Conservation (phyloP, 1,140 invertebrate species). For the Idris sp. region DNA sequence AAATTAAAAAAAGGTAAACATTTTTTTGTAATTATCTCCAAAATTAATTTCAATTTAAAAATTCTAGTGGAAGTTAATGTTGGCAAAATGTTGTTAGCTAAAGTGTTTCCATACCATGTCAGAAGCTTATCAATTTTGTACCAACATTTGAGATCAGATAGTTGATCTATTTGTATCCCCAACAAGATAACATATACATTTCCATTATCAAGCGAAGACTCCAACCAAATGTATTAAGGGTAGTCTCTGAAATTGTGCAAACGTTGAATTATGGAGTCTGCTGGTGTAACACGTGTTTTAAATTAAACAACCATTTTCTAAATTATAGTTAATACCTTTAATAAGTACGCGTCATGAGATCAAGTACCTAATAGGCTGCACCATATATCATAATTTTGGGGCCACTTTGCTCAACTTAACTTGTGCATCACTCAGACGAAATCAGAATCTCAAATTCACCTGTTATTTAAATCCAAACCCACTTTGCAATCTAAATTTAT, state of each 20-base stretch:
- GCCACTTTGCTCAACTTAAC: constrained; percentile 12
- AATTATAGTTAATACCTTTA: constrained; percentile 41
- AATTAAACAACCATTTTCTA: constrained; percentile 21
- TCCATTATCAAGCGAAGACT: constrained; percentile 25
- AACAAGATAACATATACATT: constrained; percentile 35
- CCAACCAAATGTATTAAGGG: constrained; percentile 23
- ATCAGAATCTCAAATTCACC: constrained; percentile 2
- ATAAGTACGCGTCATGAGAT: constrained; percentile 24
- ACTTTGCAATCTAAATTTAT: too few species aligned
- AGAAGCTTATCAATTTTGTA: constrained; percentile 17
- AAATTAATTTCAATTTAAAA: too few species aligned
- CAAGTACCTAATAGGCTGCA: constrained; percentile 17
- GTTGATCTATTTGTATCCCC: constrained; percentile 32
- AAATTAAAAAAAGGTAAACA: too few species aligned
- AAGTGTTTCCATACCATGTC: constrained; percentile 11
- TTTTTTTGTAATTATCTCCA: too few species aligned
- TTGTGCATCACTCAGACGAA: constrained; percentile 6
- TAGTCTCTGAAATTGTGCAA: constrained; percentile 4
- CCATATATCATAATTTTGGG: constrained; percentile 27
- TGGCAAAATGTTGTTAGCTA: background rate
- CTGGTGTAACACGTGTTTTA: constrained; percentile 13
- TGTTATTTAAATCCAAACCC: too few species aligned
- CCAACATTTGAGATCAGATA: constrained; percentile 23
- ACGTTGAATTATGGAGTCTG: constrained; percentile 3
- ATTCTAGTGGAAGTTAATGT: too few species aligned